Evolutionary conservation across 2,113 vertebrate genomes (phyloP), one percentile per base, ranked within the genome.

Genomic region (Prionailurus bengalensis): DNA sequence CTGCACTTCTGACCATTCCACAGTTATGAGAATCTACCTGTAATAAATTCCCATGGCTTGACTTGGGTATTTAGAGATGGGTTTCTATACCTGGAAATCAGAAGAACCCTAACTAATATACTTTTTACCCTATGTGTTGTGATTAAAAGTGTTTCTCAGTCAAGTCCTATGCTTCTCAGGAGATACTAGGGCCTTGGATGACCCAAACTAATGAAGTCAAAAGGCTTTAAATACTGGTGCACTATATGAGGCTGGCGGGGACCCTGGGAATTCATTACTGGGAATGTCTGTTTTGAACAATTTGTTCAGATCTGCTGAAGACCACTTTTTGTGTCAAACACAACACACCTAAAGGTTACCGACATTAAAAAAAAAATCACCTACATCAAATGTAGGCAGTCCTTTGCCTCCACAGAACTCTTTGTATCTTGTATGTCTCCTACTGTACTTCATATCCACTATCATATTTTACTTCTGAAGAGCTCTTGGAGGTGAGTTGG

Each of bases 231-330:
- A 95, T 94, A 95, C 76, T 93, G 82, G 94, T 94, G 84, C 97
- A 97, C 97, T 82, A 1, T 63, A 29, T 96, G 97, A 98, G 95
- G 86, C 78, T 93, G 7, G 96, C 97, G 95, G 0, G n/a, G 97
- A 96, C 91, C 84, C 94, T 97, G 95, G 83, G 94, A 97, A 91
- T 97, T 98, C 85, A 45, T 97, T 88, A 92, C 81, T 98, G 94
- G 96, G 97, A 97, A 98, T 97, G 96, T 98, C 95, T 91, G 36
- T 98, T 98, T 98, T 95, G 73, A 98, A 98, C 97, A 96, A 53
- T 97, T 98, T 97, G 96, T 98, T 94, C 94, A 95, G 86, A 58
- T 79, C 93, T 97, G 93, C 92, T 93, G 90, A 71, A 96, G 95
- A 97, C 91, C 84, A 89, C 95, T 92, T 84, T 92, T 94, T 82